Percentiles rank a stretch among this genome's conserved stretches.
phyloP scores from a whole-genome alignment of 2,888 invertebrate species.

The Eupithecia subumbrata region DNA sequence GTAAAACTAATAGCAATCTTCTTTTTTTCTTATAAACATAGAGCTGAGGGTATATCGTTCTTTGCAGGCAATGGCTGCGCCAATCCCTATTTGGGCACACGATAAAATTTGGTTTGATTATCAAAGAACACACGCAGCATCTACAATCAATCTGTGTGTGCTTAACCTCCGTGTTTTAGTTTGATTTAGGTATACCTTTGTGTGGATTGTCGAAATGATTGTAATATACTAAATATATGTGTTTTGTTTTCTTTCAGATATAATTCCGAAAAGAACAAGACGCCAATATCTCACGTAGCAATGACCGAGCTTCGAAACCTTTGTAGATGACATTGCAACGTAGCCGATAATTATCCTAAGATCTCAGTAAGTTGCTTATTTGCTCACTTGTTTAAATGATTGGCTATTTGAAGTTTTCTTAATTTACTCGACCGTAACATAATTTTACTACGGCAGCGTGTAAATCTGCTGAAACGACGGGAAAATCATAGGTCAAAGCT shows the following conservation, averaged over 20 bases:
- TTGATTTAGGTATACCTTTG: too few species aligned
- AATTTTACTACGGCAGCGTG: neutral
- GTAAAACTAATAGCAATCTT: too few species aligned
- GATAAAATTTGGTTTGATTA: too few species aligned
- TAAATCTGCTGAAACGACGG: neutral
- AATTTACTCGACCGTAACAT: too few species aligned
- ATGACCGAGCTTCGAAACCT: constrained; percentile 72
- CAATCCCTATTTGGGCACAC: too few species aligned
- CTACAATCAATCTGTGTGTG: too few species aligned
- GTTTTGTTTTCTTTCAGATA: constrained; percentile 57
- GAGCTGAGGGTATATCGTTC: too few species aligned
- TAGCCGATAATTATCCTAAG: neutral
- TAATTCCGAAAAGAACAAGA: constrained; percentile 72
- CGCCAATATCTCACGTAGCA: constrained; percentile 68
- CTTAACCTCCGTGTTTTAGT: too few species aligned
- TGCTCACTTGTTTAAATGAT: constrained; percentile 7
- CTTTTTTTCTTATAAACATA: too few species aligned
- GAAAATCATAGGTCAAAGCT: neutral
- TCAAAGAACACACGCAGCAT: too few species aligned
- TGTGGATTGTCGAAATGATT: neutral
- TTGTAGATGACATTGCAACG: constrained; percentile 69
- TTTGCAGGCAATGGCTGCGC: too few species aligned
- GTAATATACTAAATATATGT: neutral
- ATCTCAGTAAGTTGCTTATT: constrained; percentile 31
- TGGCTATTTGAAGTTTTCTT: neutral